Evolutionary conservation across 2,113 vertebrate genomes (phyloP).

Genomic region (Phocoena phocoena): DNA sequence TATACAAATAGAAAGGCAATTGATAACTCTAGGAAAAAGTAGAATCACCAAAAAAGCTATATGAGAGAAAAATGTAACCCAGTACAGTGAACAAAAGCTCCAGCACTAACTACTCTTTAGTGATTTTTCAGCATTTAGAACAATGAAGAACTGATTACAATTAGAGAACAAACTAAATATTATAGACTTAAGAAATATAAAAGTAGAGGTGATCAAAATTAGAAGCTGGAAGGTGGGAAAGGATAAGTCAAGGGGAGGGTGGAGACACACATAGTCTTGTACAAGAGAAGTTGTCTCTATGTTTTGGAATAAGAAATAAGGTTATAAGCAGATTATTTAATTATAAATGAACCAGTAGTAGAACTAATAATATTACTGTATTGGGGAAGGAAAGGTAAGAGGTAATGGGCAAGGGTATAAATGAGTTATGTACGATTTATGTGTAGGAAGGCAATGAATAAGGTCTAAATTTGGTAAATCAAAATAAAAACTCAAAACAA

Average conservation of each 20-base stretch:
- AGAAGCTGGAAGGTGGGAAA: background rate
- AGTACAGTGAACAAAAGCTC: background rate
- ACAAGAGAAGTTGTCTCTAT: background rate
- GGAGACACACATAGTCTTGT: background rate
- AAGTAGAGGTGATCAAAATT: conserved; percentile 4
- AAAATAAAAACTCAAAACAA: background rate
- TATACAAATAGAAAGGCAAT: background rate
- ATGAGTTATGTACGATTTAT: background rate
- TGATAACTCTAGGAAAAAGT: background rate
- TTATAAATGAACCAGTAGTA: background rate
- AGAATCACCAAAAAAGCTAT: background rate
- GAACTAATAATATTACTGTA: background rate
- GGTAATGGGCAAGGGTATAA: background rate
- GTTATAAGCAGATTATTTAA: background rate
- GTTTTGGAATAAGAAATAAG: background rate
- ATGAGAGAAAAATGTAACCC: background rate
- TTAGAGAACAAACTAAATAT: background rate
- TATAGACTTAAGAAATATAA: background rate
- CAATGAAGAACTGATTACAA: background rate
- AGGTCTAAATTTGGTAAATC: background rate
- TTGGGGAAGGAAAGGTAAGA: background rate
- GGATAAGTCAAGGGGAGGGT: background rate
- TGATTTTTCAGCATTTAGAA: background rate
- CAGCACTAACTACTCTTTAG: background rate
- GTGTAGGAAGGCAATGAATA: background rate